Base-by-base conservation (phyloP, 2,888 invertebrate genomes). In the Piscicola geometra region DNA sequence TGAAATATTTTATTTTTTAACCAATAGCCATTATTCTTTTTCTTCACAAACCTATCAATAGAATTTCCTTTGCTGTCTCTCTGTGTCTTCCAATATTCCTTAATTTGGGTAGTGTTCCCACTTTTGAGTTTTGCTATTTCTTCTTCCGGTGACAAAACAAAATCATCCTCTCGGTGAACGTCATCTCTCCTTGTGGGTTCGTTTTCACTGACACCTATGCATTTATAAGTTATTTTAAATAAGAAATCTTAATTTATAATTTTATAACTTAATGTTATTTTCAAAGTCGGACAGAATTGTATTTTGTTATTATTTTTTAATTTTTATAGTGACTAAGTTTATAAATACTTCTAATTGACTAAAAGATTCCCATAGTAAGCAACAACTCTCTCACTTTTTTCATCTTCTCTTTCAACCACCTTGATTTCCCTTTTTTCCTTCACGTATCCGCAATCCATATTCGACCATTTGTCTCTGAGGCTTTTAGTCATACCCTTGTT, bases 171-270 rank as follows among this genome's bases (percentile, higher is more conserved):
- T 30, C 80, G 73, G 28, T 78, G 66, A 15, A 80, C 77, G 28
- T 77, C 79, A 32, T 75, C 70, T 21, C 76, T 71, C 28, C 35
- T 69, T 35, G 71, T 76, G 9, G 79, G 79, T 71, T 78, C 73
- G 67, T 80, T 80, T 76, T 80, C 80, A 60, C 67, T 77, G 21
- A 79, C 76, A 25, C 77, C 80, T 9, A n/a, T n/a, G n/a, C n/a
- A n/a, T n/a, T n/a, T n/a, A n/a, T n/a, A n/a, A n/a, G n/a, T n/a
- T n/a, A n/a, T n/a, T n/a, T n/a, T n/a, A n/a, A n/a, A n/a, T n/a
- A n/a, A n/a, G n/a, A n/a, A n/a, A n/a, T n/a, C n/a, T n/a, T n/a
- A n/a, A n/a, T n/a, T n/a, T n/a, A n/a, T n/a, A n/a, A n/a, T n/a
- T n/a, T n/a, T n/a, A n/a, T n/a, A n/a, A n/a, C n/a, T n/a, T n/a